Evolutionary conservation across 2,888 invertebrate genomes (phyloP), one percentile per base, ranked within the genome.

Genomic region (Philopedon plagiatum): DNA sequence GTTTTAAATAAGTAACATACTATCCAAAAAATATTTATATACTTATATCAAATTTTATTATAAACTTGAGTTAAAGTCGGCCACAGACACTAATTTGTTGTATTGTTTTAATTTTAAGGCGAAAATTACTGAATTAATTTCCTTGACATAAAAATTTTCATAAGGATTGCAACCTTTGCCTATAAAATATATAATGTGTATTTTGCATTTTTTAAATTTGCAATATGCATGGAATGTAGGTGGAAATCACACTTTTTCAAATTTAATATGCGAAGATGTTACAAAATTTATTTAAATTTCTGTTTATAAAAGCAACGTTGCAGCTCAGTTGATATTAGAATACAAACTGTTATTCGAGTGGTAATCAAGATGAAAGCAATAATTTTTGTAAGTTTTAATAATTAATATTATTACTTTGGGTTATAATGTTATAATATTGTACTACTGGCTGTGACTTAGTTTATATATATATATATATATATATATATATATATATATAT

Each of bases 71-170:
- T n/a, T n/a, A n/a, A n/a, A n/a, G n/a, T n/a, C n/a, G n/a, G n/a
- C n/a, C n/a, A n/a, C n/a, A n/a, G n/a, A n/a, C n/a, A n/a, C n/a
- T n/a, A n/a, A n/a, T n/a, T n/a, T n/a, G n/a, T n/a, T n/a, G n/a
- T n/a, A 34, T 15, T n/a, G n/a, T 39, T 15, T 39, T 39, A 39
- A 39, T 39, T 39, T n/a, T n/a, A n/a, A 46, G 23, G 15, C 19
- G 19, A 23, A 44, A 23, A 21, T 23, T 11, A 46, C 23, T 46
- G n/a, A 46, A 19, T 21, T 46, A 46, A 46, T 23, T 46, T n/a
- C 46, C 46, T 46, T 46, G 46, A 46, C 46, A 46, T 46, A 46
- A 46, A 39, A 46, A 46, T 46, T 46, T 23, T 23, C 46, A 46
- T 46, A 46, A n/a, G n/a, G 23, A 23, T 46, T 46, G 46, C 21